These are phyloP conservation scores for Oenanthe oenanthe DNA, from an alignment of 2,113 vertebrate genomes.

Conservation along the genomic window DNA sequence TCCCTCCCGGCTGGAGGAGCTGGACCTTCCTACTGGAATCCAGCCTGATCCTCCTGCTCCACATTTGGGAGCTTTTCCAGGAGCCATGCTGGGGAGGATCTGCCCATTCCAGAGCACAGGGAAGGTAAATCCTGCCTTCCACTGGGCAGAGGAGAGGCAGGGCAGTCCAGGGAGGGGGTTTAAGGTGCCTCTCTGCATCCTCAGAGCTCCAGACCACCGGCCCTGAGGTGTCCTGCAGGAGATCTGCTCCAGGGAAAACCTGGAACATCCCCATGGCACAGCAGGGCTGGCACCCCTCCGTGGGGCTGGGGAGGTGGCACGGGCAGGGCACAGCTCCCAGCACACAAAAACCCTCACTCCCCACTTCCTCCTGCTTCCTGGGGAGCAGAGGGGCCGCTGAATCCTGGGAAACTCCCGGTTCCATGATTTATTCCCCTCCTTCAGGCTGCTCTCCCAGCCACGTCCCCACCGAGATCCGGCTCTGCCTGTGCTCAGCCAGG, in stretches of 20 bases:
- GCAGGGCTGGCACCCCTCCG: not conserved
- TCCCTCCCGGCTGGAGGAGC: not conserved
- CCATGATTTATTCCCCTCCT: accelerated
- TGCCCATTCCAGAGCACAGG: not conserved
- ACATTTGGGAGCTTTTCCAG: not conserved
- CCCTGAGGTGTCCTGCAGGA: not conserved
- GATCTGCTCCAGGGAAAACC: not conserved
- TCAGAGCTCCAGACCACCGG: not conserved
- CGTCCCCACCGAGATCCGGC: not conserved
- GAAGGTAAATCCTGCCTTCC: not conserved
- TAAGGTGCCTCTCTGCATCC: not conserved
- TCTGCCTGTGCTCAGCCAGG: not conserved
- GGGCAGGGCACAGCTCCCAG: not conserved
- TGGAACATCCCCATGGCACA: not conserved
- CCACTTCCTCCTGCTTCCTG: no score
- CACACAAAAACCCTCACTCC: not conserved
- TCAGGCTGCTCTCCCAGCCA: not conserved
- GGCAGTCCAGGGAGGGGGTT: not conserved
- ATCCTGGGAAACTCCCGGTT: accelerated
- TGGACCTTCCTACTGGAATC: not conserved
- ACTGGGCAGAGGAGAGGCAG: not conserved
- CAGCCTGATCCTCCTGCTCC: accelerated
- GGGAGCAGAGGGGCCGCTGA: not conserved
- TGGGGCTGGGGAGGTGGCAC: not conserved
- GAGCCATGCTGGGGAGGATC: not conserved